Evolutionary conservation across 2,797 vertebrate species (phyloP), one percentile per base, ranked within the genome.

Genomic region (Setipinna tenuifilis): DNA sequence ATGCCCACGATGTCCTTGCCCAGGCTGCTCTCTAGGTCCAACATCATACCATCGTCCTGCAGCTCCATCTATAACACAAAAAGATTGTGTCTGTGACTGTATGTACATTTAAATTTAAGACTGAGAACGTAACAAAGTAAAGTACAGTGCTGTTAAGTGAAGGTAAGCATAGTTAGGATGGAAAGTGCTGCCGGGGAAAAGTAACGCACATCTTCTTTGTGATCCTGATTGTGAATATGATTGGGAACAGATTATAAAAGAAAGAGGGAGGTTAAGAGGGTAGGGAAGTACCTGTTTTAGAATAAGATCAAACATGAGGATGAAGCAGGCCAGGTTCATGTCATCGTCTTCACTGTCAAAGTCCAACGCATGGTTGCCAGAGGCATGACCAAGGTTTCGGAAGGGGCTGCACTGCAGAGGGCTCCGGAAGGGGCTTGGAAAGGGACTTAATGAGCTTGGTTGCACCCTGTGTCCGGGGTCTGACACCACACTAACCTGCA

Each of bases 231-330:
- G 35, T 41, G 35, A 41, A 41, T 41, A 41, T 41, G 35, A 41
- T 41, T 41, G 35, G 2, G 35, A 41, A 41, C 35, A 41, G 35
- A 41, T 41, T 41, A 41, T 41, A 41, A 41, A 41, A 41, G 35
- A 41, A 41, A 41, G 35, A 2, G 5, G 35, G 35, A 41, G 35
- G 35, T 41, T 41, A 2, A 41, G 35, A 41, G 35, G 35, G 35
- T 41, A 41, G 35, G 35, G 35, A 41, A 41, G 35, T 94, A 99
- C 98, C 98, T 99, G 98, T 93, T 99, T 99, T 86, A 99, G 93
- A 91, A 99, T 95, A 92, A 99, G 97, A 92, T 99, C 98, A 91
- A 99, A 99, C 98, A 99, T 99, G 90, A 99, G 97, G 93, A 99
- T 99, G 93, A 99, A 99, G 94, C 98, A 99, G 94, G 97, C 97